These are phyloP conservation scores for Smutsia gigantea DNA, from an alignment of 2,797 vertebrate genomes.

Conservation along the genomic window DNA sequence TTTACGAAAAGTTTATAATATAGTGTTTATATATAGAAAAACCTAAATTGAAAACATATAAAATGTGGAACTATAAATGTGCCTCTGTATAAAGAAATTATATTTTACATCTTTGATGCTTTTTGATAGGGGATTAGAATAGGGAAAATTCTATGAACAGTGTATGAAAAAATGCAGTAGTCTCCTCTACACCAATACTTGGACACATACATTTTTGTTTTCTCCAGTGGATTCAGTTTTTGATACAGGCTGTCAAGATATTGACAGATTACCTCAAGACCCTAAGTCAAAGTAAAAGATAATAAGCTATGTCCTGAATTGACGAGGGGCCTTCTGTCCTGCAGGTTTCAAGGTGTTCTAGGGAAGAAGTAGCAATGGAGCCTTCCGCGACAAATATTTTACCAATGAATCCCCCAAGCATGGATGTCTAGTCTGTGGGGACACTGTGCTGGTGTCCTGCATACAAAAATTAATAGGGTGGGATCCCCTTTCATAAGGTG, in stretches of 20 bases:
- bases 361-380: not conserved
- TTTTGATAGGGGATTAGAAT: slow-evolving; percentile 13
- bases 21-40: not conserved
- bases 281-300: slow-evolving; percentile 46
- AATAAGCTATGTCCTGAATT: not conserved
- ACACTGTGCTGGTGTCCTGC: not conserved
- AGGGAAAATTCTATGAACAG: not conserved
- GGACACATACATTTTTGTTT: not conserved
- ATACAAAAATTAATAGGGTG: slow-evolving; percentile 40
- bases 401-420: slow-evolving; percentile 46
- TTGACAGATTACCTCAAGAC: slow-evolving; percentile 32
- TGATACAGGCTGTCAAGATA: not conserved
- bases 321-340: not conserved
- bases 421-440: not conserved
- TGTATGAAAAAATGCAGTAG: not conserved
- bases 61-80: not conserved
- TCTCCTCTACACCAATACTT: slow-evolving; percentile 31
- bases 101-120: not conserved
- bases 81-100: not conserved
- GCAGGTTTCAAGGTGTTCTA: not conserved
- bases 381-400: slow-evolving; percentile 44
- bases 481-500: not conserved
- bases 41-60: not conserved
- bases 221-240: not conserved
- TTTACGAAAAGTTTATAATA: not conserved